Evolutionary conservation across 2,797 vertebrate species (phyloP).

Genomic region (Coccyzus lansbergi): DNA sequence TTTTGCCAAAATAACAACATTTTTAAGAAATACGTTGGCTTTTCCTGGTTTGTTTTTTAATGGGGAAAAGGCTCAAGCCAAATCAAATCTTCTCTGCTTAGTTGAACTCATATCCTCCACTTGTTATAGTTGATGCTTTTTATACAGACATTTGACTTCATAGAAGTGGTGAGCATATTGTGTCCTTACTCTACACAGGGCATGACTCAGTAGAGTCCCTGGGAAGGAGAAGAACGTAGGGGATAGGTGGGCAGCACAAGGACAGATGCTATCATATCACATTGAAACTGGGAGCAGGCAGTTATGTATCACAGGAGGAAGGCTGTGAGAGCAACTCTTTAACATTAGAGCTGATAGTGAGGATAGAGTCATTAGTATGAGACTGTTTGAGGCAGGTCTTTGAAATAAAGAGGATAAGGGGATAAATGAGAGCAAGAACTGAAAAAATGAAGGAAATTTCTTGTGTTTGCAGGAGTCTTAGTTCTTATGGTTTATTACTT

Average conservation of each 20-base stretch:
- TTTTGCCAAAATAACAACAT: background rate
- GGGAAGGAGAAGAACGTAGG: background rate
- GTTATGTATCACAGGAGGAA: background rate
- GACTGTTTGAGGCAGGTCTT: background rate
- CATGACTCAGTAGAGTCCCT: background rate
- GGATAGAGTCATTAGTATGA: background rate
- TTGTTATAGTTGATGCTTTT: background rate
- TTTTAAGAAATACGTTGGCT: background rate
- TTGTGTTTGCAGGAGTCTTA: background rate
- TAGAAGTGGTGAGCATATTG: background rate
- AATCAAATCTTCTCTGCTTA: background rate
- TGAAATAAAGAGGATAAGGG: background rate
- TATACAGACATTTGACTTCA: background rate
- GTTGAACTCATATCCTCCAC: background rate
- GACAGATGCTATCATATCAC: background rate
- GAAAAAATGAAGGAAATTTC: background rate
- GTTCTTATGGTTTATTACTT: no score
- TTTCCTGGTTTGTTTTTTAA: background rate
- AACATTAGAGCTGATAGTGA: fast-evolving
- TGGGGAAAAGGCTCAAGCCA: background rate
- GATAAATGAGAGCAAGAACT: background rate
- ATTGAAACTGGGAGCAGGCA: background rate
- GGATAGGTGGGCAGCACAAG: background rate
- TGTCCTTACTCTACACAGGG: background rate
- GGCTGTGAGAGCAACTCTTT: background rate